phyloP scores from a whole-genome alignment of 2,113 vertebrate species.

The Ceyx margarethae region DNA sequence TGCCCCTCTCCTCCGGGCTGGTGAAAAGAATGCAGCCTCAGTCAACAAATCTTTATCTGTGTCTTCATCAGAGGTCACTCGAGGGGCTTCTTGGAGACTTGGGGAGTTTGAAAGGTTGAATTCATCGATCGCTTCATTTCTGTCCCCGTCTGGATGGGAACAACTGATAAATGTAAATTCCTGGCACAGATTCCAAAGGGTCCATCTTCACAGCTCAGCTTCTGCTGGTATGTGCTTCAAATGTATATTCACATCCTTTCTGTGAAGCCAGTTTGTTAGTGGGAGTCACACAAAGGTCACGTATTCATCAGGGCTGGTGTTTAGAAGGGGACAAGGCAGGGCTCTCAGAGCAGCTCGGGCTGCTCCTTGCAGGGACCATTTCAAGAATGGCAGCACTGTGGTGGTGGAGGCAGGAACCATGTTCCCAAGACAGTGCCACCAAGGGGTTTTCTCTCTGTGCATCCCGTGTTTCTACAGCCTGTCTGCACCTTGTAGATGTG shows the following conservation, averaged over 20 bases:
- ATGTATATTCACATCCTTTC: background rate
- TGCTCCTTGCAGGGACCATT: slow-evolving; percentile 28
- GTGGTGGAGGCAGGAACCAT: background rate
- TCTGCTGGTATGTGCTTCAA: background rate
- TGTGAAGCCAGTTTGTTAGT: background rate
- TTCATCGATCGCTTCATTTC: background rate
- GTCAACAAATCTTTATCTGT: background rate
- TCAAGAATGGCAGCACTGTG: background rate
- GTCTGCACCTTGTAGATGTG: background rate
- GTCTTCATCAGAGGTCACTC: background rate
- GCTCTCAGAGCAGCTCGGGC: background rate
- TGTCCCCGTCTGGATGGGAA: background rate
- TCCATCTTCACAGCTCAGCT: background rate
- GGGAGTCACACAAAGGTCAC: slow-evolving; percentile 26
- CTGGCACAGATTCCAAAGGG: background rate
- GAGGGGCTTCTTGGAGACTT: background rate
- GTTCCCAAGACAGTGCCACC: background rate
- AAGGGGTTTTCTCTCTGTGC: background rate
- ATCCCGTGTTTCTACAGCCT: background rate
- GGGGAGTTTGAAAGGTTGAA: background rate
- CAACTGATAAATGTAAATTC: background rate
- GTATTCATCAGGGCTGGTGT: slow-evolving; percentile 32
- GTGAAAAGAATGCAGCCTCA: background rate
- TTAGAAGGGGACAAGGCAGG: background rate
- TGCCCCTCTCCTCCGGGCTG: background rate